Evolutionary conservation across 2,113 vertebrate species (phyloP).

Genomic region (Rhinolophus sinicus): DNA sequence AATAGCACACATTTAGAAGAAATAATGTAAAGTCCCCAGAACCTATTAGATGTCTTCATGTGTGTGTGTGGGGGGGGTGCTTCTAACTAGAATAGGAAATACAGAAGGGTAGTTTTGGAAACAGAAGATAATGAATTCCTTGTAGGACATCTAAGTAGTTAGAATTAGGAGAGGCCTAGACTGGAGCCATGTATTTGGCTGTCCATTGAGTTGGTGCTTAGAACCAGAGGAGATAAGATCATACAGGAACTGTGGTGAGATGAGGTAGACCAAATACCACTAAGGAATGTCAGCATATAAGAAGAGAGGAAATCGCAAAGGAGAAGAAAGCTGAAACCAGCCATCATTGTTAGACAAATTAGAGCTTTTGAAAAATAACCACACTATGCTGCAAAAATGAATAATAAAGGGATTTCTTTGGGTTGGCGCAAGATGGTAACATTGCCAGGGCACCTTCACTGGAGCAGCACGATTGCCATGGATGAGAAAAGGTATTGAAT

Average conservation of each 20-base stretch:
- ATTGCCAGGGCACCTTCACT: background rate
- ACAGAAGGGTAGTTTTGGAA: background rate
- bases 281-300: background rate
- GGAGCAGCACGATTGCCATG: background rate
- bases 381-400: background rate
- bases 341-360: background rate
- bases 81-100: background rate
- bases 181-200: background rate
- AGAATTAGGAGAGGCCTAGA: background rate
- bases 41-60: background rate
- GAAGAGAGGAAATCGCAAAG: background rate
- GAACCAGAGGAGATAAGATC: background rate
- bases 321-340: background rate
- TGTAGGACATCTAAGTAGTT: background rate
- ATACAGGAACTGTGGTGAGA: background rate
- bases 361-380: background rate
- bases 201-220: background rate
- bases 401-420: background rate
- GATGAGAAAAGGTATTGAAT: background rate
- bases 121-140: background rate
- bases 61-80: background rate
- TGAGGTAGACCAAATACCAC: background rate
- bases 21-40: background rate
- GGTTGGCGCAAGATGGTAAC: background rate
- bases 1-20: background rate